phyloP scores from a whole-genome alignment of 2,797 vertebrate genomes.

The Triplophysa bombifrons region DNA sequence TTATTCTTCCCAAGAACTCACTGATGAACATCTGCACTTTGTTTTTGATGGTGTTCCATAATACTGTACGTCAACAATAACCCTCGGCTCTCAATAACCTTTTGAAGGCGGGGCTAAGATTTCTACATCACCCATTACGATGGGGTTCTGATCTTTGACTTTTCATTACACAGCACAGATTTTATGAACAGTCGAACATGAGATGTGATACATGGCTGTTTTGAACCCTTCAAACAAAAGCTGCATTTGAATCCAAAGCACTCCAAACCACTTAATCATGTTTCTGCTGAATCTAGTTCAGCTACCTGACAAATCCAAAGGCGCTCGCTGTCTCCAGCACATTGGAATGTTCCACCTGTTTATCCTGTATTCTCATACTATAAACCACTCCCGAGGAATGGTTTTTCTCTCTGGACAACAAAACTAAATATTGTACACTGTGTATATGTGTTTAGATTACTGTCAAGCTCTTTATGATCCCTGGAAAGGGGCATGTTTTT shows the following conservation, averaged over 20 bases:
- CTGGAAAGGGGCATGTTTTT: conserved; percentile 52
- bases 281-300: conserved; percentile 46
- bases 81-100: not conserved
- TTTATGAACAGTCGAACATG: not conserved
- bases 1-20: conserved; percentile 53
- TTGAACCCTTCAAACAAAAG: conserved; percentile 19
- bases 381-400: conserved; percentile 59
- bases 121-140: conserved; percentile 11
- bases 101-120: not conserved
- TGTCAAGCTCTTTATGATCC: conserved; percentile 58
- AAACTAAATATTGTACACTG: conserved; percentile 61
- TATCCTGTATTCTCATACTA: conserved; percentile 59
- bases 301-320: conserved; percentile 56
- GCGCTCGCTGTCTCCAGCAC: conserved; percentile 50
- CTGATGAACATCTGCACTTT: conserved; percentile 58
- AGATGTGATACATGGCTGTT: not conserved
- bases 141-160: not conserved
- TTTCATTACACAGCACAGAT: conserved; percentile 17
- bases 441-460: conserved; percentile 61
- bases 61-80: conserved; percentile 32
- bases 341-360: conserved; percentile 59
- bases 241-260: conserved; percentile 44
- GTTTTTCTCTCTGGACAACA: conserved; percentile 61
- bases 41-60: conserved; percentile 53
- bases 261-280: conserved; percentile 45